A percentile compares a stretch with the other conserved stretches of the same genome.
Evolutionary conservation across 2,888 invertebrate genomes (phyloP).

Genomic region (Spicauda simplicius): DNA sequence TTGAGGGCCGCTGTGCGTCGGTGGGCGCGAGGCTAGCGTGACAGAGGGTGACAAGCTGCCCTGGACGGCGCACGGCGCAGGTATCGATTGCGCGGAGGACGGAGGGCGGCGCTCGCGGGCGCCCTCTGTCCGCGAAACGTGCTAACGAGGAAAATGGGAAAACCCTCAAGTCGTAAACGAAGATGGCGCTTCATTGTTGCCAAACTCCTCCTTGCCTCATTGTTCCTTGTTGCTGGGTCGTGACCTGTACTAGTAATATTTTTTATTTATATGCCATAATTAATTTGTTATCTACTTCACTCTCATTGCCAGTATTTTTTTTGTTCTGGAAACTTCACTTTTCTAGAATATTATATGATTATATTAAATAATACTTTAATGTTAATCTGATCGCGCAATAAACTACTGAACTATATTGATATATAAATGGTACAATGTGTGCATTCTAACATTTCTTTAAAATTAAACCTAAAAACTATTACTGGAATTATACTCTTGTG

Average conservation of each 20-base stretch:
- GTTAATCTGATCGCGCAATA: no score
- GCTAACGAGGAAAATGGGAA: constrained; percentile 54
- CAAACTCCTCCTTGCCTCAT: neutral
- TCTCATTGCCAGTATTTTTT: no score
- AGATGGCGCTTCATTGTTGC: constrained; percentile 63
- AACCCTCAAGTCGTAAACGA: constrained; percentile 59
- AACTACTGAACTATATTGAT: no score
- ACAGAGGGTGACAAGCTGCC: constrained; percentile 68
- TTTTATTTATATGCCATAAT: no score
- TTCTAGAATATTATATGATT: no score
- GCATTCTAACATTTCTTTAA: no score
- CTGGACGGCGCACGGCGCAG: constrained; percentile 58
- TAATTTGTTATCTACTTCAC: no score
- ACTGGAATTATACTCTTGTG: no score
- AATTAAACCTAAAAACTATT: no score
- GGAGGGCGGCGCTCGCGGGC: constrained; percentile 52
- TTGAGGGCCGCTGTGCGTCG: constrained; percentile 32
- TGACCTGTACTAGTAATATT: neutral
- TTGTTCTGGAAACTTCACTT: no score
- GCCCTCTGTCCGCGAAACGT: constrained; percentile 58
- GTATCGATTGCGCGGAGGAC: constrained; percentile 72
- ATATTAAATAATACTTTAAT: no score
- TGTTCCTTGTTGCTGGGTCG: neutral
- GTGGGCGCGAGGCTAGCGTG: constrained; percentile 61
- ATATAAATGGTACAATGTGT: no score